Base-by-base conservation (phyloP, 2,888 invertebrate genomes). In the Apamea anceps region DNA sequence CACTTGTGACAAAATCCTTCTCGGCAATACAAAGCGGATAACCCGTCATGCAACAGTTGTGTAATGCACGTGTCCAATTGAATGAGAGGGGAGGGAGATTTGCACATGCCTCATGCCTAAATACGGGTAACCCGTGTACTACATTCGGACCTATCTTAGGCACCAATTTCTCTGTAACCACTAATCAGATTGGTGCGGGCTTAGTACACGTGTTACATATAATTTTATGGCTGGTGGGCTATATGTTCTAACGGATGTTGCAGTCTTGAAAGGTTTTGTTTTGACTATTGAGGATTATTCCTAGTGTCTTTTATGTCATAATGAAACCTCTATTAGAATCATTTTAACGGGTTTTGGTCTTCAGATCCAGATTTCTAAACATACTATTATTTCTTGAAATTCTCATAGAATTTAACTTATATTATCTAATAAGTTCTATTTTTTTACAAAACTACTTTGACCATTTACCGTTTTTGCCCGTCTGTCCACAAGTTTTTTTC, bases 11-110 rank as follows among this genome's bases (percentile, higher is more conserved):
- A 60, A 66, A 77, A 72, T 83, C 78, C 77, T 77, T 83, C 84
- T 86, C 87, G 63, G 75, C 75, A 72, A 80, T 70, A 76, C 65
- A 57, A 73, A 86, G 77, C 86, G 73, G 85, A 85, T 82, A 85
- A 73, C 73, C 60, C 66, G 71, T 82, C 78, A 77, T 78, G 77
- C 86, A 78, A 67, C 77, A 68, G 80, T 80, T 82, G 48, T 72
- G 79, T 81, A 70, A 79, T 79, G 79, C 86, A 87, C 77, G 70
- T 73, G 71, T 48, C 32, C 85, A 80, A 84, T 84, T 85, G 84
- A 72, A 32, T 37, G 77, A 77, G 87, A 77, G 75, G 77, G 77
- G 85, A 75, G 77, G 87, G 77, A 72, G 66, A 65, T 80, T 72
- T 70, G 63, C 80, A 84, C 75, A 65, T 82, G 66, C 51, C 51